Evolutionary conservation across 1,140 invertebrate species (phyloP).

Genomic region (Bombus waltoni): DNA sequence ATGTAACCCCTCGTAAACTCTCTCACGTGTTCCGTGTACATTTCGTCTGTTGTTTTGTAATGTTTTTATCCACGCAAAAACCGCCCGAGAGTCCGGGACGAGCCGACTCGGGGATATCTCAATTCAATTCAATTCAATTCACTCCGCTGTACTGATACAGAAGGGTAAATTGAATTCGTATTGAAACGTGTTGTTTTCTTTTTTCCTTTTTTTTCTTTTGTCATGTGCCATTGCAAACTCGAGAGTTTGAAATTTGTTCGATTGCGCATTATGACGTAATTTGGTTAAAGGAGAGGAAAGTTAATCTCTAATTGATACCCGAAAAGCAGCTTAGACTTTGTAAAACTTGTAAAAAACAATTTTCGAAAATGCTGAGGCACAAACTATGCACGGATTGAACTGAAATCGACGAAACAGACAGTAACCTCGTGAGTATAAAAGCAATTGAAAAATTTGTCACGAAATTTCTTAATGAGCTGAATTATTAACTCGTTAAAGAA

Average conservation of each 20-base stretch:
- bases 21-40: conserved; percentile 16
- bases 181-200: not conserved
- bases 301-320: no score
- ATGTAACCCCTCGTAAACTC: conserved; percentile 26
- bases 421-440: not conserved
- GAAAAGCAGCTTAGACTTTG: not conserved
- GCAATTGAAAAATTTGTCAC: not conserved
- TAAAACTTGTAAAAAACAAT: not conserved
- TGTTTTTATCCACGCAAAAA: conserved; percentile 13
- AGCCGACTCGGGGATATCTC: conserved; percentile 2
- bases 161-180: conserved; percentile 6
- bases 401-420: not conserved
- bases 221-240: no score
- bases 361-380: not conserved
- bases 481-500: not conserved
- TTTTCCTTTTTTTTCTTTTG: not conserved
- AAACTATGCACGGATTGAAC: not conserved
- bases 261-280: not conserved
- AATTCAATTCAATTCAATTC: conserved; percentile 23
- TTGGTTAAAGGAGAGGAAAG: no score
- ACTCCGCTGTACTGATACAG: not conserved
- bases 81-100: not conserved
- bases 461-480: not conserved
- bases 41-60: conserved; percentile 7
- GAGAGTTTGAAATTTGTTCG: not conserved